Evolutionary conservation across 2,797 vertebrate species (phyloP).

Genomic region (Hoplostethus atlanticus): DNA sequence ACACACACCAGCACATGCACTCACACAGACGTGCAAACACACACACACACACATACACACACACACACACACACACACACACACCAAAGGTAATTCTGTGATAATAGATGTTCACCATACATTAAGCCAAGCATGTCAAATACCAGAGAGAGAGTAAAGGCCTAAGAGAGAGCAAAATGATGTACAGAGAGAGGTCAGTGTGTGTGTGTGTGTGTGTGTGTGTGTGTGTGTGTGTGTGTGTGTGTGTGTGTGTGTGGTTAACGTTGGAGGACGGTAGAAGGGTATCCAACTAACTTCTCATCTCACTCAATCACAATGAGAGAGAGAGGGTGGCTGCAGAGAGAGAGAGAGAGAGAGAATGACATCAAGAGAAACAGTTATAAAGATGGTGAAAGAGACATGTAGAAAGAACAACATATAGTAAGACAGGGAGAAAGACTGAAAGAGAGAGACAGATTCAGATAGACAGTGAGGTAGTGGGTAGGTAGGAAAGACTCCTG

Average conservation of each 20-base stretch:
- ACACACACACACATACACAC: constrained; percentile 21
- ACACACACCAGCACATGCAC: background rate
- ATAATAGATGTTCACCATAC: constrained; percentile 51
- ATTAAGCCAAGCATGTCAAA: constrained; percentile 61
- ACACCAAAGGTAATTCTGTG: constrained; percentile 34
- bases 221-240: constrained; percentile 23
- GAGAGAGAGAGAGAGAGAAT: constrained; percentile 48
- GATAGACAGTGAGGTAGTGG: constrained; percentile 45
- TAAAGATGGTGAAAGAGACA: background rate
- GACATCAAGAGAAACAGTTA: constrained; percentile 50
- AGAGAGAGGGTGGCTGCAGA: constrained; percentile 60
- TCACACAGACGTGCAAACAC: constrained; percentile 16
- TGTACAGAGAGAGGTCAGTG: constrained; percentile 51
- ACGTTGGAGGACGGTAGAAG: constrained; percentile 70
- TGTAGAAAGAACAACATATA: background rate
- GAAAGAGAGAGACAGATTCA: constrained; percentile 11
- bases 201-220: constrained; percentile 14
- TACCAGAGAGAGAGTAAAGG: constrained; percentile 24
- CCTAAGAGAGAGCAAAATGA: constrained; percentile 31
- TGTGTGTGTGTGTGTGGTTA: constrained; percentile 36
- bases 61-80: constrained; percentile 24
- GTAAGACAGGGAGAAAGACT: background rate
- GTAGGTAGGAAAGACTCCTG: background rate
- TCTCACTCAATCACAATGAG: constrained; percentile 72
- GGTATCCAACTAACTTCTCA: constrained; percentile 71